Evolutionary conservation across 1,140 invertebrate species (phyloP), one percentile per base, ranked within the genome.

Genomic region (Dendrolimus punctatus): DNA sequence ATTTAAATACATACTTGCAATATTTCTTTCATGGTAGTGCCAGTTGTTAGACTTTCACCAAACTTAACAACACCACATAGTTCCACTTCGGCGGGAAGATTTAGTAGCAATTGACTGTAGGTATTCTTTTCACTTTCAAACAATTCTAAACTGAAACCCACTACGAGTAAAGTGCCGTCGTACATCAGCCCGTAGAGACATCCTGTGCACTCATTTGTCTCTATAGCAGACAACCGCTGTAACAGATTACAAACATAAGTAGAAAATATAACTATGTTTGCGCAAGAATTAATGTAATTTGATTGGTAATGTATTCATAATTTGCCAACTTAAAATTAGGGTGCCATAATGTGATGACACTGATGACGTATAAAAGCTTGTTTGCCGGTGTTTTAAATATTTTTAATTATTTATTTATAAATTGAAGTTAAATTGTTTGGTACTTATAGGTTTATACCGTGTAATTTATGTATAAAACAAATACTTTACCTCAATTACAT

Each of bases 111-210:
- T 53, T 89, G 86, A 64, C 74, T 89, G 72, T 90, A 88, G 60
- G 85, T 88, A 48, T 86, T 73, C 62, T 88, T 87, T 41, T 89
- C 79, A 65, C 85, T 84, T 70, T 89, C 78, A 58, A 89, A 89
- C 53, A 90, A 85, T 62, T 93, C 89, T 51, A 89, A 73, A 68
- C 89, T 91, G 53, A 93, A 89, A 51, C 91, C 91, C 47, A 94
- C 72, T 9, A 94, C 89, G 41, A 91, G 88, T 49, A 93, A 74
- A 23, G 90, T 91, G 56, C 92, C 90, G 71, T 94, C 90, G 66
- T 92, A 91, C 76, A 94, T 91, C 46, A 93, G 88, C 42, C 93
- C 93, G 76, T 92, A 94, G 45, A 95, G 80, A 72, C 91, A 91
- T 57, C 93, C 93, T 74, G 88, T 90, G 62, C 81, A 89, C 51